A percentile compares a stretch with the other conserved stretches of the same genome.
Evolutionary conservation across 2,113 vertebrate species (phyloP).

Genomic region (Indicator indicator): DNA sequence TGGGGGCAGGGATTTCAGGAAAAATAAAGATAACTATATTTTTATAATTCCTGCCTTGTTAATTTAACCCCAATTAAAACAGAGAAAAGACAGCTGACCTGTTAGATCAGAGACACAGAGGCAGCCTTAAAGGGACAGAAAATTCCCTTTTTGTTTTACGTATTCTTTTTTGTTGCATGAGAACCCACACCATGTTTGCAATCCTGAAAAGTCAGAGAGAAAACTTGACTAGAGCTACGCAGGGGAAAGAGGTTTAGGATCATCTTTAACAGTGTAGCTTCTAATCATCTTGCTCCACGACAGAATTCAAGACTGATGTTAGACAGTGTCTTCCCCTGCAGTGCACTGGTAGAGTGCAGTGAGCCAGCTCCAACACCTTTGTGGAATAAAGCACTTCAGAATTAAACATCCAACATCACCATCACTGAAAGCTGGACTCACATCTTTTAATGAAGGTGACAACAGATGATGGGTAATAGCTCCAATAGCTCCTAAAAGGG

Average conservation of each 20-base stretch:
- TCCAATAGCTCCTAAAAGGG: neutral
- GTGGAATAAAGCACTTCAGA: neutral
- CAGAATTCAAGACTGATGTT: neutral
- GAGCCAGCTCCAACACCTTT: neutral
- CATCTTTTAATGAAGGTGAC: neutral
- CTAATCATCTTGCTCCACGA: neutral
- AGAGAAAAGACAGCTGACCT: neutral
- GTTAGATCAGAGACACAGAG: neutral
- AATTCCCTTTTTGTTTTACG: rapidly evolving
- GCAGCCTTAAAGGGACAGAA: neutral
- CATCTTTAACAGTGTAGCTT: neutral
- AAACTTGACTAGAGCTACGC: neutral
- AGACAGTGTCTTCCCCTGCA: neutral
- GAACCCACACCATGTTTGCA: neutral
- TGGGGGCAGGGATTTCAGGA: no score
- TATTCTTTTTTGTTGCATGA: neutral
- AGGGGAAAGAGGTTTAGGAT: neutral
- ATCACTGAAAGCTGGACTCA: neutral
- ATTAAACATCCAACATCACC: neutral
- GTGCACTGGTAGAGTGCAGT: neutral
- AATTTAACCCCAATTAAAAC: no score
- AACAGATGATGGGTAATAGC: neutral
- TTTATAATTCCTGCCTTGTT: no score
- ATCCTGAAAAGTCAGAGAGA: neutral
- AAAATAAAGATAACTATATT: no score